Conservation (phyloP, 2,113 vertebrate species). For the Tylochromis polylepis region DNA sequence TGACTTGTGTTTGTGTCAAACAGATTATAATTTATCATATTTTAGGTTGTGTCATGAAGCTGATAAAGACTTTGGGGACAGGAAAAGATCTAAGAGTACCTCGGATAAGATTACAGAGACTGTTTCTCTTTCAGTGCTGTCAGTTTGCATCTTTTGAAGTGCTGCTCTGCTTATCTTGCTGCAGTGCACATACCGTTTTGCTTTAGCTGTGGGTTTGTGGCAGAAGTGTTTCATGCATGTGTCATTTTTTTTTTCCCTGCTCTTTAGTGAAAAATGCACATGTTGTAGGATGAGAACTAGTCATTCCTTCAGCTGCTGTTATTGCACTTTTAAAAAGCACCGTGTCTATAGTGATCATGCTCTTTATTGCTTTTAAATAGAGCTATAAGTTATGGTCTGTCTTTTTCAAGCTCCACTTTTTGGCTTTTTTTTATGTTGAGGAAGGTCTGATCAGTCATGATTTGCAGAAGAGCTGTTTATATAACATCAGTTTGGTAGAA, state of each 20-base stretch:
- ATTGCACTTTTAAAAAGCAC: background rate
- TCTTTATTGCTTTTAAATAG: background rate
- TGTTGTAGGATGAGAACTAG: background rate
- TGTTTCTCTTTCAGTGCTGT: background rate
- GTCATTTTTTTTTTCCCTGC: background rate
- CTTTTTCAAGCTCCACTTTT: background rate
- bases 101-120: background rate
- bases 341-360: background rate
- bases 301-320: background rate
- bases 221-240: background rate
- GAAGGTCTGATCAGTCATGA: background rate
- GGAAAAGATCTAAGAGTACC: background rate
- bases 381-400: background rate
- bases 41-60: background rate
- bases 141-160: background rate
- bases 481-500: background rate
- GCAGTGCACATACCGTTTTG: background rate
- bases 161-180: background rate
- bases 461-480: constrained; percentile 25
- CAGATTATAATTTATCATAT: background rate
- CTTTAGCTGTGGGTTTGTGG: background rate
- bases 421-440: background rate
- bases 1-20: background rate
- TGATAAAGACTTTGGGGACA: background rate
- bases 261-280: background rate